Evolutionary conservation across 2,113 vertebrate species (phyloP), one percentile per base, ranked within the genome.

Genomic region (Mobula hypostoma): DNA sequence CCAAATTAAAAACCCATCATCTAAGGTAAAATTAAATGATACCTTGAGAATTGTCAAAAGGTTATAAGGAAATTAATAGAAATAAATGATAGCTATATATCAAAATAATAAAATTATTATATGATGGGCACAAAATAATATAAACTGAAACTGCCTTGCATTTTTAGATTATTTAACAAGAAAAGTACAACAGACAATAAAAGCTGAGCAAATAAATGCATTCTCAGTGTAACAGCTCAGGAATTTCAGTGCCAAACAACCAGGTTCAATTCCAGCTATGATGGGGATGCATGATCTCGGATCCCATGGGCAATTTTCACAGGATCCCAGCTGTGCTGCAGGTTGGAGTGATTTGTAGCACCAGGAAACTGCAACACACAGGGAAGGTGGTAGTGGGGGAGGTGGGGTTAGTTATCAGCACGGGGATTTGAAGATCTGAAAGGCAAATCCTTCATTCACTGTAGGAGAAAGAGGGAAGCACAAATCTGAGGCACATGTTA

Each of bases 261-360:
- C 61, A 66, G 15, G 61, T 66, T 88, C 61, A 88, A 88, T 17
- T 88, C 85, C 85, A 88, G 85, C 85, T 63, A 7, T 88, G 85
- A 32, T 87, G n/a, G 85, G 85, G 58, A 63, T 63, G 63, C 6
- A 6, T 32, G 85, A 87, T 88, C 63, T 63, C 4, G 85, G 29
- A 88, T 32, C 85, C 29, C 85, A 66, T 88, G 61, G 85, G 58
- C 58, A 88, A 15, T 12, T 88, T 66, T 88, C 58, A 88, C 58
- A 17, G 61, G 85, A 32, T 88, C 85, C 66, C 85, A 66, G 61
- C 58, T 88, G 29, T 66, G 85, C 29, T 88, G 85, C 29, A 66
- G 61, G 61, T 32, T 88, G 85, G 12, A 66, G 29, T 66, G 11
- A n/a, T 61, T 88, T 61, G 8, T 12, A n/a, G 61, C n/a, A 88